A percentile compares a stretch with the other conserved stretches of the same genome.
Evolutionary conservation across 2,888 invertebrate species (phyloP).

Genomic region (Meteorus cinctellus): DNA sequence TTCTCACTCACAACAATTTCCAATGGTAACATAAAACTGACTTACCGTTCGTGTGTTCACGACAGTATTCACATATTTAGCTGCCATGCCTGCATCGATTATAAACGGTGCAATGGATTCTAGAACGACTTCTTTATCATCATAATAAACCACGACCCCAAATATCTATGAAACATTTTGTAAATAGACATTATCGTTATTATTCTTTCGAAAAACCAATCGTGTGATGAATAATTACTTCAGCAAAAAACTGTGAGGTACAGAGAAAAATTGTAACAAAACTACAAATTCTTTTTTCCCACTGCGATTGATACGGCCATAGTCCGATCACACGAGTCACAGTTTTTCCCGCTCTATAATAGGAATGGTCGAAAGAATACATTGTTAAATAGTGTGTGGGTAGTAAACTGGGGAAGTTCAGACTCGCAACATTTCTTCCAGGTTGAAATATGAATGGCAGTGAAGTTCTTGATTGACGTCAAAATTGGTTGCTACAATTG

Average conservation of each 20-base stretch:
- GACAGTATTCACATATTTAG: conserved; percentile 21
- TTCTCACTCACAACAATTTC: no score
- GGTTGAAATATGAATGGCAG: neutral
- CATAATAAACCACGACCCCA: neutral
- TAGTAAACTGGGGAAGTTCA: no score
- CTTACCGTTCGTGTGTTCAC: conserved; percentile 6
- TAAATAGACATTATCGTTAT: neutral
- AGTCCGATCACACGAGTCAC: conserved; percentile 36
- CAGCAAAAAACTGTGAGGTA: conserved; percentile 19
- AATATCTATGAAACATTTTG: conserved; percentile 6
- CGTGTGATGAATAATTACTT: conserved; percentile 21
- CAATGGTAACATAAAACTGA: neutral
- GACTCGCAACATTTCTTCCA: neutral
- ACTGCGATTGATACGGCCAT: conserved; percentile 46
- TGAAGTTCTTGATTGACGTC: neutral
- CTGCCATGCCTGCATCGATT: neutral
- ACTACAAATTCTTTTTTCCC: conserved; percentile 2
- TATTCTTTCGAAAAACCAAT: neutral
- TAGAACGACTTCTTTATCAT: conserved; percentile 22
- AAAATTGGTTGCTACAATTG: neutral
- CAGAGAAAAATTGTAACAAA: neutral
- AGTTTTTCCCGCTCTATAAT: neutral
- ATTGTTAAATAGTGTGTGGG: neutral
- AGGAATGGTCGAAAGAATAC: neutral
- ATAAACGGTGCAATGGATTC: conserved; percentile 27